phyloP scores from a whole-genome alignment of 2,113 vertebrate genomes.

The Dasyornis broadbenti region DNA sequence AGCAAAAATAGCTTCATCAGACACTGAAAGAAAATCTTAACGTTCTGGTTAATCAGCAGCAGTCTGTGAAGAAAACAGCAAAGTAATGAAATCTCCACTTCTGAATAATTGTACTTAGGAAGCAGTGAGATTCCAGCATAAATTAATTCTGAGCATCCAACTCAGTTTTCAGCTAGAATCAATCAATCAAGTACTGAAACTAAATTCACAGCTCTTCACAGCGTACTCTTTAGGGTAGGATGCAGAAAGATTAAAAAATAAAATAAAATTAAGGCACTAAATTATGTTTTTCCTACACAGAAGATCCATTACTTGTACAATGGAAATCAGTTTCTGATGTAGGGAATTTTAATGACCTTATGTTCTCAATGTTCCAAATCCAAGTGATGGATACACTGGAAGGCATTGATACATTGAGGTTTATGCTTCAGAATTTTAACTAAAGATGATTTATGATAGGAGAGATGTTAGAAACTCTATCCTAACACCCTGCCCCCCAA shows the following conservation, averaged over 20 bases:
- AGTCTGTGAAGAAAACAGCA: slow-evolving; percentile 36
- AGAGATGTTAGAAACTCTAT: not conserved
- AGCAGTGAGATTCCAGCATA: slow-evolving; percentile 37
- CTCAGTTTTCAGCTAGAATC: not conserved
- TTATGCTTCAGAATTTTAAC: not conserved
- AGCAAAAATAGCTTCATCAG: slow-evolving; percentile 51
- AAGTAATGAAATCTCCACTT: slow-evolving; percentile 49
- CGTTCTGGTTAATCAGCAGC: slow-evolving; percentile 40
- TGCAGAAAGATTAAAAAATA: not conserved
- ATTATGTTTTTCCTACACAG: not conserved
- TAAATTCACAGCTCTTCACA: not conserved
- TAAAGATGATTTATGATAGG: not conserved
- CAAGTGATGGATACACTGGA: not conserved
- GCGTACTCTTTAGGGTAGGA: not conserved
- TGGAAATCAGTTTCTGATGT: not conserved
- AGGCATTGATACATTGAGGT: not conserved
- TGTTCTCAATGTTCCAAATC: not conserved
- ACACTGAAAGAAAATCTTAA: slow-evolving; percentile 30
- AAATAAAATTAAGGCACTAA: not conserved
- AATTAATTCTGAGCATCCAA: slow-evolving; percentile 33
- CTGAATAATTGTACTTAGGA: slow-evolving; percentile 20
- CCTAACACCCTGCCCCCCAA: accelerated
- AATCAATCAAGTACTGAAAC: not conserved
- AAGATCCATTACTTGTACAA: not conserved
- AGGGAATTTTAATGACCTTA: not conserved